Evolutionary conservation across 2,113 vertebrate genomes (phyloP).

Genomic region (Panthera tigris): DNA sequence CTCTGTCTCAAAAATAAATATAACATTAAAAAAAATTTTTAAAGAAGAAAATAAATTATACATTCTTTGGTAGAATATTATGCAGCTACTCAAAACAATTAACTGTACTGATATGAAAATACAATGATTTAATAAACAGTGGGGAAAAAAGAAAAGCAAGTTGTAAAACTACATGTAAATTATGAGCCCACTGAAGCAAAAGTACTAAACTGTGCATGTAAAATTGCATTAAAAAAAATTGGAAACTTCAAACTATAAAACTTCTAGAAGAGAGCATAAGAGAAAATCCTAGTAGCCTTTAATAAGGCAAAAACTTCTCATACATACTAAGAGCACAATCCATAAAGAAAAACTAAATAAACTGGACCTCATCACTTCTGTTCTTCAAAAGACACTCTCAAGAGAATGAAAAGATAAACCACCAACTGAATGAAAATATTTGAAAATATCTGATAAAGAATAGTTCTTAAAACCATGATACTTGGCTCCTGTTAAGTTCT

Average conservation of each 20-base stretch:
- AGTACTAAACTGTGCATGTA: neutral
- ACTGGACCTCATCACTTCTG: neutral
- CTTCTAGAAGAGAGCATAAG: neutral
- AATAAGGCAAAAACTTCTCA: neutral
- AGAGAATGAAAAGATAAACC: neutral
- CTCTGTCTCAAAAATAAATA: too few species aligned
- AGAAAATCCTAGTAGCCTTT: neutral
- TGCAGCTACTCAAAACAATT: conserved; percentile 18
- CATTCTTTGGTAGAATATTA: neutral
- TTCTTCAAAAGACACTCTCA: too few species aligned
- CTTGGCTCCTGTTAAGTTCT: neutral
- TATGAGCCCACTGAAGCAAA: neutral
- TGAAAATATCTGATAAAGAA: conserved; percentile 26
- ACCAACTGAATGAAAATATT: neutral
- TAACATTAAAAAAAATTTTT: too few species aligned
- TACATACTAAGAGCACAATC: neutral
- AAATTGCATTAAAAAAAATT: neutral
- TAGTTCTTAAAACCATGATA: neutral
- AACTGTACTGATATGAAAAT: neutral
- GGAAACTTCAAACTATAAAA: neutral
- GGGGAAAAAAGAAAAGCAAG: neutral
- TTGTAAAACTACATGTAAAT: conserved; percentile 22
- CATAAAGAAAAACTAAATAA: neutral
- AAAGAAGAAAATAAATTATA: neutral
- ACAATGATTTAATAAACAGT: neutral